Base-by-base conservation (phyloP, 2,113 vertebrate species). In the Aplodontia rufa region DNA sequence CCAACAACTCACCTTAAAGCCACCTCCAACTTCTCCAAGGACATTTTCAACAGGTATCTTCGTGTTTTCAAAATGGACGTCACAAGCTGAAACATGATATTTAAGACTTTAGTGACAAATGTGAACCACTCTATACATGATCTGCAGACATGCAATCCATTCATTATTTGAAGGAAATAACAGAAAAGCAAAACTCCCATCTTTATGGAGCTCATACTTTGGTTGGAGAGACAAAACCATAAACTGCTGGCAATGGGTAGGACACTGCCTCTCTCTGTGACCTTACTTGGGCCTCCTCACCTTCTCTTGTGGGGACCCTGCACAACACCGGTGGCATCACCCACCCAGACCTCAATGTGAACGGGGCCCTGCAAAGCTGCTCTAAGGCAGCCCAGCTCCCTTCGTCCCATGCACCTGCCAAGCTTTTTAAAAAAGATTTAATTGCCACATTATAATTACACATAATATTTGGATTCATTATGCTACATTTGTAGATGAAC, bases 1-100 rank as follows among this genome's bases (percentile, higher is more conserved):
- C 35, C 0, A 9, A 55, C 9, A 26, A 88, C 98, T 98, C 92
- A 99, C 99, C 99, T 99, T 99, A 97, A 99, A 99, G 28, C 99
- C 99, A n/a, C 98, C 99, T 91, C 99, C 99, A 1, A 99, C 97
- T 98, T 99, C 99, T 97, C 99, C 99, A 58, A 99, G 99, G 3
- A 99, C 99, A 45, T 99, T 99, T 97, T 99, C 99, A 60, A 99
- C 19, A 0, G 99, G 99, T 75, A 99, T 99, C 60, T 98, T 99
- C 28, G 99, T 99, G 87, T 99, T 99, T 95, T 99, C 99, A 97
- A 99, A 99, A 91, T 99, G 98, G 49, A 99, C 98, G 97, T 99
- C 99, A 82, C 99, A 99, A 47, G 99, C 99, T 99, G 96, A 62
- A 97, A 94, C 10, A 89, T 0, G 3, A n/a, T 14, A 85, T n/a